These are phyloP conservation scores for Montipora cactus DNA, from an alignment of 64 coral and sea anemone genomes.

Conservation along the genomic window DNA sequence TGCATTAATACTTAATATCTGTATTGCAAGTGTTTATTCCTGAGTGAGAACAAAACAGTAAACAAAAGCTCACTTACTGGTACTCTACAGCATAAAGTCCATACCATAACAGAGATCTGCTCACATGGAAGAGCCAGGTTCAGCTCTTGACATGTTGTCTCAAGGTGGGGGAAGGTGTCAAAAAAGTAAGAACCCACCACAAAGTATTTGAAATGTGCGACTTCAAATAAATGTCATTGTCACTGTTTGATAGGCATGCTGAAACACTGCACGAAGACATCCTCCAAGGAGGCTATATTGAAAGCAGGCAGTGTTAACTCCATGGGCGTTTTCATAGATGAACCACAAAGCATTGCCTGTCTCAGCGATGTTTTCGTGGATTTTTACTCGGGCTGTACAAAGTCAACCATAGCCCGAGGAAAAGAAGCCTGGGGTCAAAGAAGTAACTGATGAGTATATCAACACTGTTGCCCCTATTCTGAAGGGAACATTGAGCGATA, in stretches of 20 bases:
- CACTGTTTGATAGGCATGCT: constrained; percentile 25
- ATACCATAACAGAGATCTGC: no score
- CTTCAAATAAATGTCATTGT: not conserved
- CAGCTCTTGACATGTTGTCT: no score
- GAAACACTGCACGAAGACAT: constrained; percentile 21
- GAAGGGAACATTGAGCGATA: constrained; percentile 35
- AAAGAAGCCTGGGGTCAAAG: constrained; percentile 1
- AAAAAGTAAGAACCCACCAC: no score
- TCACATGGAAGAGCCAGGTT: no score
- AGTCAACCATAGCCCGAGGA: not conserved
- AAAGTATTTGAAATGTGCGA: no score
- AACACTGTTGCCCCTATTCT: constrained; percentile 35
- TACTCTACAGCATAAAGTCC: not conserved
- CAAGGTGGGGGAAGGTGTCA: no score
- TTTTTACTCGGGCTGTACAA: not conserved
- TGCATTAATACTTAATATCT: not conserved
- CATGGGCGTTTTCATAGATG: constrained; percentile 29
- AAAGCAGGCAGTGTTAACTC: constrained; percentile 11
- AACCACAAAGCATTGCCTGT: not conserved
- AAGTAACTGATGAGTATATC: constrained; percentile 31
- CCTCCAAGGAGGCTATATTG: constrained; percentile 32
- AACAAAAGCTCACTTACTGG: not conserved
- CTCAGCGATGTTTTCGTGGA: constrained; percentile 11
- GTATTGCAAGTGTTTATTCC: not conserved
- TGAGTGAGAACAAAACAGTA: not conserved